phyloP scores from a whole-genome alignment of 2,797 vertebrate species.

The Syngnathus rostellatus region DNA sequence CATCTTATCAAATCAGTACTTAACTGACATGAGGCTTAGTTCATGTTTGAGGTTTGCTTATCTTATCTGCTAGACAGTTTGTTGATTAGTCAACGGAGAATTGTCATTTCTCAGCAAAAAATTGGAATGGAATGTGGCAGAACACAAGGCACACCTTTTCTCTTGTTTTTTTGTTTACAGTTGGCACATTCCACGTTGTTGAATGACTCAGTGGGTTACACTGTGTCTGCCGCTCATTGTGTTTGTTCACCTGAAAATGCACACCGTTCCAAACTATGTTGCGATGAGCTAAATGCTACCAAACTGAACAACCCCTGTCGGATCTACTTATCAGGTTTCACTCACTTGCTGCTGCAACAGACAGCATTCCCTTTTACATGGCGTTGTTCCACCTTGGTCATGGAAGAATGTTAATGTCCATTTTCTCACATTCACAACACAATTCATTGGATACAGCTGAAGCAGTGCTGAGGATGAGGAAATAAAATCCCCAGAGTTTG shows the following conservation, averaged over 20 bases:
- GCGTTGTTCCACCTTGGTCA: conserved; percentile 23
- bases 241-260: background rate
- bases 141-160: conserved; percentile 4
- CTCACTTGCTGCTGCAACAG: background rate
- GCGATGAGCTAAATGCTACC: background rate
- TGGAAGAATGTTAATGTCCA: conserved; percentile 16
- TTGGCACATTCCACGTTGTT: background rate
- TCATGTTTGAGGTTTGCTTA: background rate
- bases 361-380: conserved; percentile 26
- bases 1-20: too few species aligned
- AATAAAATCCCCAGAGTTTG: background rate
- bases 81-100: background rate
- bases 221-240: background rate
- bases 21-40: too few species aligned
- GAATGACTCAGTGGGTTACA: background rate
- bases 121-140: background rate
- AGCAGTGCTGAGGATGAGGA: background rate
- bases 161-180: background rate
- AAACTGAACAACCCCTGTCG: background rate
- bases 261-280: background rate
- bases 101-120: background rate
- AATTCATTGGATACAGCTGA: background rate
- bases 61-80: background rate
- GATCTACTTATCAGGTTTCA: background rate
- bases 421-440: conserved; percentile 22